These are phyloP conservation scores for Catharus minimus DNA, from an alignment of 2,113 vertebrate species.

Conservation along the genomic window DNA sequence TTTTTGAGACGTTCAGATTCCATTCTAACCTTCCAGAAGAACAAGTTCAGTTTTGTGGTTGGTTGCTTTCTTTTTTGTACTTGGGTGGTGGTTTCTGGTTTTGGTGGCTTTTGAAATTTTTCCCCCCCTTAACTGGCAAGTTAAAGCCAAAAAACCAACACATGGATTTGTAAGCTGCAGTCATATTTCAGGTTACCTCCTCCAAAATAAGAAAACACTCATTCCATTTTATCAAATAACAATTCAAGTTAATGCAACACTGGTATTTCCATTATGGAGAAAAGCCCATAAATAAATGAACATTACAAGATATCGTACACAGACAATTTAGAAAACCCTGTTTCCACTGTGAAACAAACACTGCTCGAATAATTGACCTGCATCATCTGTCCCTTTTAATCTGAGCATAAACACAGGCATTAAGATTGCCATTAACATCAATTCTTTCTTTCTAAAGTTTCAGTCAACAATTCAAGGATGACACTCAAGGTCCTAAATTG, in stretches of 20 bases:
- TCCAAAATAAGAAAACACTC: background rate
- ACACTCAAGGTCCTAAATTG: background rate
- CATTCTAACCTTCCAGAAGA: background rate
- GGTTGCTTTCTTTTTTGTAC: background rate
- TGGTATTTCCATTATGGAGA: background rate
- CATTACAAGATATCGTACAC: background rate
- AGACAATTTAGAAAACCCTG: background rate
- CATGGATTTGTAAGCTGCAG: background rate
- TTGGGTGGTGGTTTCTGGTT: background rate
- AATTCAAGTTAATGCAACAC: background rate
- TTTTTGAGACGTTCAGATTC: background rate
- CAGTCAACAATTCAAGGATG: background rate
- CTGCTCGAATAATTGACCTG: background rate
- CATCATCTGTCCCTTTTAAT: background rate
- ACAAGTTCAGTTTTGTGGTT: background rate
- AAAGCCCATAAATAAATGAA: background rate
- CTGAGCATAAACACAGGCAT: background rate
- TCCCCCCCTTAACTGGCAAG: background rate
- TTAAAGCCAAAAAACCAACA: background rate
- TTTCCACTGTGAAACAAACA: background rate
- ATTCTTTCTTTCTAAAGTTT: background rate
- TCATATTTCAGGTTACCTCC: background rate
- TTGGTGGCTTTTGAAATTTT: background rate
- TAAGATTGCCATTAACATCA: background rate
- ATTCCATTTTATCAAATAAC: background rate